Evolutionary conservation across 2,888 invertebrate species (phyloP).

Genomic region (Stomorhina lunata): DNA sequence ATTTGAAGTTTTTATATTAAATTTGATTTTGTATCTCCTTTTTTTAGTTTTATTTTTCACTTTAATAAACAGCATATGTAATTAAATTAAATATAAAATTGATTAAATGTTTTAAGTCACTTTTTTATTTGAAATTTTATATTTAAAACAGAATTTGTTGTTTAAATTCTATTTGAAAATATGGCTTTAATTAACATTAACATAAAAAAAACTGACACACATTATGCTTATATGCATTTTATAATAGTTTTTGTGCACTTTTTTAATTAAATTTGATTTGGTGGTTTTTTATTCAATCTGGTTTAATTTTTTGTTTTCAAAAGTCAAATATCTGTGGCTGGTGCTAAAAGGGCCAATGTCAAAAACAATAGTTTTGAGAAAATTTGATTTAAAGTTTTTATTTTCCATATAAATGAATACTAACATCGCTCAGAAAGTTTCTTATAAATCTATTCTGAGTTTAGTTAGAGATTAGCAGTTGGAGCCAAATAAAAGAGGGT

Average conservation of each 20-base stretch:
- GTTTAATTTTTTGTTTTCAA: not conserved
- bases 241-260: not conserved
- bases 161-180: not conserved
- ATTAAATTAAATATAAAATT: constrained; percentile 9
- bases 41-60: not conserved
- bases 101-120: not conserved
- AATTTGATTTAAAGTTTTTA: too few species aligned
- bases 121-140: not conserved
- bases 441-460: too few species aligned
- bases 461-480: too few species aligned
- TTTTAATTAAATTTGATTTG: not conserved
- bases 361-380: too few species aligned
- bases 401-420: too few species aligned
- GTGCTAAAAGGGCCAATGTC: too few species aligned
- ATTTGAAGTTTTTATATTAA: not conserved
- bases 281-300: not conserved
- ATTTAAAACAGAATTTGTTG: not conserved
- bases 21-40: not conserved
- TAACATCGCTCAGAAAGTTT: too few species aligned
- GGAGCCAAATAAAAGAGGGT: too few species aligned
- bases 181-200: not conserved
- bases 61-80: not conserved
- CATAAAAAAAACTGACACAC: not conserved
- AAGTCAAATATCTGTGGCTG: too few species aligned
- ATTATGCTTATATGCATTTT: not conserved